These are phyloP conservation scores for Parazoanthus atlanticus DNA, from an alignment of 92 coral and sea anemone genomes.

Conservation along the genomic window DNA sequence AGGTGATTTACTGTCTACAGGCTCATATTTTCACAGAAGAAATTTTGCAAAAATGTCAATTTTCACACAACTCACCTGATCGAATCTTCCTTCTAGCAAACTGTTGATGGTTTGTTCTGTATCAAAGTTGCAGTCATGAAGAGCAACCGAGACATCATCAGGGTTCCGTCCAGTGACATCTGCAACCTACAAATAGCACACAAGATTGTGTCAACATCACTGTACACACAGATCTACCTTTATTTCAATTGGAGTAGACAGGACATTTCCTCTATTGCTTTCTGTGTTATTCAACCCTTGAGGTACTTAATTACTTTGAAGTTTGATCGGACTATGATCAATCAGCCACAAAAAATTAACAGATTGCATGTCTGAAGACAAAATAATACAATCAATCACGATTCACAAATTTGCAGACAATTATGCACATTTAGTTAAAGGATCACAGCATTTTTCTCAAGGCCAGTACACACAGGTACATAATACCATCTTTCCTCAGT, in stretches of 20 bases:
- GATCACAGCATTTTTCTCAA: too few relatives aligned
- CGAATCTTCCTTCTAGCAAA: constrained; percentile 85
- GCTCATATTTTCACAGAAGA: neutral
- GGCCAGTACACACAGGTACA: too few relatives aligned
- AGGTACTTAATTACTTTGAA: too few relatives aligned
- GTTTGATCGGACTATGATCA: too few relatives aligned
- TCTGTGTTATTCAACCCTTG: too few relatives aligned
- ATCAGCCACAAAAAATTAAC: too few relatives aligned
- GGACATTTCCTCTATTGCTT: too few relatives aligned
- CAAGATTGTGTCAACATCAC: neutral
- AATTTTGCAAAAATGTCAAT: neutral
- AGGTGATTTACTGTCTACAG: neutral
- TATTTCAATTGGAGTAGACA: too few relatives aligned
- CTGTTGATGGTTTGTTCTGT: constrained; percentile 87
- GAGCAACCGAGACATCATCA: constrained; percentile 91
- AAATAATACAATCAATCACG: neutral
- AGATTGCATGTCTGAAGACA: constrained; percentile 10
- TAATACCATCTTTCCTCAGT: too few relatives aligned
- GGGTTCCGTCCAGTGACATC: constrained; percentile 84
- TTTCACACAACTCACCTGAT: constrained; percentile 67
- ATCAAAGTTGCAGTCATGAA: constrained; percentile 91
- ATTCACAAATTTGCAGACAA: too few relatives aligned
- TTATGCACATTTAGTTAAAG: too few relatives aligned
- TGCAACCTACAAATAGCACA: constrained; percentile 65
- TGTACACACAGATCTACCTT: too few relatives aligned